These are phyloP conservation scores for Axinella damicornis DNA, from an alignment of 37 sponge, comb jelly and placozoan species.

Conservation along the genomic window DNA sequence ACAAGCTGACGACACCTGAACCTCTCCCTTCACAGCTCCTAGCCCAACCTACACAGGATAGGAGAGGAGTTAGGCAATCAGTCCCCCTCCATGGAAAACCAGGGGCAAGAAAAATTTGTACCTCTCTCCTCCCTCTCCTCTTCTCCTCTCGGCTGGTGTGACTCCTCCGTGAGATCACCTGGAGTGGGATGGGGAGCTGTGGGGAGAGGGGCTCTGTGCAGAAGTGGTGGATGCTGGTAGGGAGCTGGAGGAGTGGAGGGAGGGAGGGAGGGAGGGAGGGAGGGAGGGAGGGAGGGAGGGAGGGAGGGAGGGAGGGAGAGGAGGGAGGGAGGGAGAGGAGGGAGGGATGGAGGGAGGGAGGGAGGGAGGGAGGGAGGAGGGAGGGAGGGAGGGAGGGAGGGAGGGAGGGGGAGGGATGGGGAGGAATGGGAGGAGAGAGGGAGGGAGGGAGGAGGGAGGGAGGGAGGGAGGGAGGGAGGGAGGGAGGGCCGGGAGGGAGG, in stretches of 20 bases:
- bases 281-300: background rate
- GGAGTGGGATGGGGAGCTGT: constrained; percentile 51
- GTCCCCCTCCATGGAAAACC: too few relatives aligned
- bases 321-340: background rate
- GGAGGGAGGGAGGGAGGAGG: background rate
- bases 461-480: too few relatives aligned
- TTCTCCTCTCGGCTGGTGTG: constrained; percentile 18
- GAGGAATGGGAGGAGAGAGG: background rate
- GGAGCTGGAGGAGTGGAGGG: background rate
- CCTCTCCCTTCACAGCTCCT: too few relatives aligned
- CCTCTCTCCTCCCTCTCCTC: background rate
- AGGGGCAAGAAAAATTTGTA: background rate
- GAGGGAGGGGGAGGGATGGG: background rate
- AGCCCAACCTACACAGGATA: too few relatives aligned
- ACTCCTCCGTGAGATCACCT: constrained; percentile 33
- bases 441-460: too few relatives aligned
- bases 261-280: background rate
- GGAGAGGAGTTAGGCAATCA: too few relatives aligned
- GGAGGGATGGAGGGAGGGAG: background rate
- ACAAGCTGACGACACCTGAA: too few relatives aligned
- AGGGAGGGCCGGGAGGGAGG: background rate
- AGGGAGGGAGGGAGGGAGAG: background rate
- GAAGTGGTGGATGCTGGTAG: constrained; percentile 53
- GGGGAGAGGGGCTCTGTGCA: constrained; percentile 26
- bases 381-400: background rate